Conservation (phyloP, 2,888 invertebrate genomes). For the Digitonthophagus gazella region DNA sequence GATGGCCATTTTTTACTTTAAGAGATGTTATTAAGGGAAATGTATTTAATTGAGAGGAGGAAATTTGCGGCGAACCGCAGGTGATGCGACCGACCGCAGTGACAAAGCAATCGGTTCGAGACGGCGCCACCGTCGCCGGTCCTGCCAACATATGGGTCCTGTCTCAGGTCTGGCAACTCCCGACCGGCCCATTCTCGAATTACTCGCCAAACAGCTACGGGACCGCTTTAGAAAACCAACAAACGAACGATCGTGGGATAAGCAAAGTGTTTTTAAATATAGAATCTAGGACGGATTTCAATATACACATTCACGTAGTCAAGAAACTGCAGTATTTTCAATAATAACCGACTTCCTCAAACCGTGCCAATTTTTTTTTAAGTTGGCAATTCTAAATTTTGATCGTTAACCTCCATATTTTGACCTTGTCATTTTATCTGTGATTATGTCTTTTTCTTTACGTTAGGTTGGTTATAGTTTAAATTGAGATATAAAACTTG, state of each 20-base stretch:
- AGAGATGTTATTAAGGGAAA: background rate
- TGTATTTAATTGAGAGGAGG: background rate
- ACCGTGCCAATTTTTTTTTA: too few relatives aligned
- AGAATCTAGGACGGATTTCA: background rate
- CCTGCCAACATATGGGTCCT: background rate
- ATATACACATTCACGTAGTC: too few relatives aligned
- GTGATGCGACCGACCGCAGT: background rate
- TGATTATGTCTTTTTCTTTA: too few relatives aligned
- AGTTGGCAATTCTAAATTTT: too few relatives aligned
- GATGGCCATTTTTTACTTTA: background rate
- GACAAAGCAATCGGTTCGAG: background rate
- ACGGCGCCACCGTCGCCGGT: background rate
- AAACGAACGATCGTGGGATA: background rate
- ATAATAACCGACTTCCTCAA: too few relatives aligned
- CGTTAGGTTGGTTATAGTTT: too few relatives aligned
- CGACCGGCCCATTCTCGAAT: background rate
- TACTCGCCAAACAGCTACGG: background rate
- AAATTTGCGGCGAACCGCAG: background rate
- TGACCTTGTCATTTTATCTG: too few relatives aligned
- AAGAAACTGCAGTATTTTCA: too few relatives aligned
- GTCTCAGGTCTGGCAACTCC: background rate
- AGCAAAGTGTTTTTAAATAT: background rate
- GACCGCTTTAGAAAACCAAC: background rate
- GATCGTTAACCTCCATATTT: too few relatives aligned
- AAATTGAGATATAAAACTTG: too few relatives aligned